Evolutionary conservation across 2,888 invertebrate genomes (phyloP).

Genomic region (Polydrusus tereticollis): DNA sequence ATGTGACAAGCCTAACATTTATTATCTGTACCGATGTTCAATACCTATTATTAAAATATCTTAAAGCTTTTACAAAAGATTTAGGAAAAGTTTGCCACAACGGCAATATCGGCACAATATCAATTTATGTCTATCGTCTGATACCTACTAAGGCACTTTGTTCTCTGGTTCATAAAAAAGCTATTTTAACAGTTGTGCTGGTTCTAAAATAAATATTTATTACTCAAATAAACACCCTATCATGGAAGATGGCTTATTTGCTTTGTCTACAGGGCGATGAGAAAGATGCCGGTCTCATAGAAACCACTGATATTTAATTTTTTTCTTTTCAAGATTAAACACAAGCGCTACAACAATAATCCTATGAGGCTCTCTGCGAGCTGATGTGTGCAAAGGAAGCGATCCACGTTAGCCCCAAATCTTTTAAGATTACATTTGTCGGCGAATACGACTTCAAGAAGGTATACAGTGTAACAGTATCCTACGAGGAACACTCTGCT

Average conservation of each 20-base stretch:
- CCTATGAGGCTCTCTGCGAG: no score
- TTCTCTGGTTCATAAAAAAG: conserved; percentile 49
- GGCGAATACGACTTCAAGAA: no score
- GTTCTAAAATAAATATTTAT: conserved; percentile 53
- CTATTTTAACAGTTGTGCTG: conserved; percentile 47
- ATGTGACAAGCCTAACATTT: no score
- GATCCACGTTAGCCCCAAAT: no score
- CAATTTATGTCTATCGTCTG: conserved; percentile 26
- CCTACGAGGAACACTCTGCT: no score
- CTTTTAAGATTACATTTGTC: no score
- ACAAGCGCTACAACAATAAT: no score
- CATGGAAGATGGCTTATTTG: conserved; percentile 33
- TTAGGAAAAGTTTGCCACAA: background rate
- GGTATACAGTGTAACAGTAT: no score
- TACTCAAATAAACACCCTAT: conserved; percentile 46
- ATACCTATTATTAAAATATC: no score
- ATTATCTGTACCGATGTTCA: no score
- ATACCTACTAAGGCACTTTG: conserved; percentile 46
- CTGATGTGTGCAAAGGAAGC: no score
- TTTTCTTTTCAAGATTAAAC: background rate
- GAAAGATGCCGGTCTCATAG: conserved; percentile 1
- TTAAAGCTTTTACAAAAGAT: no score
- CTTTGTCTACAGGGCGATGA: conserved; percentile 1
- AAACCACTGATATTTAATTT: background rate
- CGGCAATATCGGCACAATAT: conserved; percentile 30